These are phyloP conservation scores for Acanthoscelides obtectus DNA, from an alignment of 2,888 invertebrate species.

Conservation along the genomic window DNA sequence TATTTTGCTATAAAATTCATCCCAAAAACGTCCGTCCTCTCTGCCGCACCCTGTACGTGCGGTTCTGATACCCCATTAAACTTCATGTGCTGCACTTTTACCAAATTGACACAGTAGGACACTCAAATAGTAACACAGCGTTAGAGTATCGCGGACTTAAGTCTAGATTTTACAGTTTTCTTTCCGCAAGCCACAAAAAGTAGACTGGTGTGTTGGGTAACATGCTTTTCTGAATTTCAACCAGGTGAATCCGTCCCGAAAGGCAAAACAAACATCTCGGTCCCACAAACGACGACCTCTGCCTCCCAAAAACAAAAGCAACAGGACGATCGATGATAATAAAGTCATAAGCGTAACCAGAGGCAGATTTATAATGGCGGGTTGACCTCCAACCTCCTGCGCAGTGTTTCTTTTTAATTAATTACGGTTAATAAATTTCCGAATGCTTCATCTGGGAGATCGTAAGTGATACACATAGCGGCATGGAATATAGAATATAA, in stretches of 20 bases:
- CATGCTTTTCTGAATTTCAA: no score
- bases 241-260: background rate
- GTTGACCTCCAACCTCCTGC: conserved; percentile 16
- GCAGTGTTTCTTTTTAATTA: conserved; percentile 23
- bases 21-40: no score
- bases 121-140: no score
- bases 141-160: no score
- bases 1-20: no score
- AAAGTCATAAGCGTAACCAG: background rate
- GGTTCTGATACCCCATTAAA: no score
- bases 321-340: background rate
- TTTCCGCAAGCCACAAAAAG: no score
- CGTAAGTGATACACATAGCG: conserved; percentile 23
- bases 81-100: no score
- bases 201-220: no score
- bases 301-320: background rate
- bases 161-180: no score
- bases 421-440: conserved; percentile 27
- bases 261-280: background rate
- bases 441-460: conserved; percentile 25
- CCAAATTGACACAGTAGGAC: no score
- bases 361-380: conserved; percentile 19
- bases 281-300: background rate
- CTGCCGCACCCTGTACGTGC: no score
- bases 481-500: conserved; percentile 6